Conservation (phyloP, 2,797 vertebrate genomes). For the Cossypha heuglini region DNA sequence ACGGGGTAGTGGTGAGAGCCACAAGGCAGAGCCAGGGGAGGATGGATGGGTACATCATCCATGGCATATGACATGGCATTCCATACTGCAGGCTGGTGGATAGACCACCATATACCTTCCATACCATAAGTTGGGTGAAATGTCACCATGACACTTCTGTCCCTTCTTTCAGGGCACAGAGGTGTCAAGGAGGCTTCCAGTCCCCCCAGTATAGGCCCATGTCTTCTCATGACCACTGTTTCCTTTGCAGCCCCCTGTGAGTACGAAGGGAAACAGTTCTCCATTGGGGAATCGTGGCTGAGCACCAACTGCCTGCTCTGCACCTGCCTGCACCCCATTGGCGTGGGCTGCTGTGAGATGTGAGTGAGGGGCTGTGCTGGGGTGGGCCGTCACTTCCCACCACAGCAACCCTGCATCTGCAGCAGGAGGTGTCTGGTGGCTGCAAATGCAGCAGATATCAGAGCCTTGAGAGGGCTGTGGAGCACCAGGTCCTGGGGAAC, state of each 20-base stretch:
- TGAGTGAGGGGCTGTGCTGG: conserved; percentile 65
- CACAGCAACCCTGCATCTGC: neutral
- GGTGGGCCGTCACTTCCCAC: neutral
- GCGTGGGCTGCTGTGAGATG: conserved; percentile 94
- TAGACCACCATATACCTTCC: neutral
- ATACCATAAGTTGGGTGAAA: rapidly evolving
- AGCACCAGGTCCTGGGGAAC: no score
- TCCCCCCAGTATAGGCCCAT: rapidly evolving
- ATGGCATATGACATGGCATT: neutral
- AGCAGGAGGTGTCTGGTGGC: rapidly evolving
- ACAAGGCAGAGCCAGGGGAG: neutral
- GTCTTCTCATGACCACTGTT: neutral
- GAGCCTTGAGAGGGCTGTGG: rapidly evolving
- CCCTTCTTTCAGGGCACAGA: neutral
- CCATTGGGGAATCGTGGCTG: conserved; percentile 90
- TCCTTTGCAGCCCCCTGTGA: conserved; percentile 81
- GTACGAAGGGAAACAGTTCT: conserved; percentile 81
- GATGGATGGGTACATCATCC: neutral
- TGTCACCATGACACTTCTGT: rapidly evolving
- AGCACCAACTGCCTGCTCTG: conserved; percentile 88
- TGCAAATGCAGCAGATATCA: neutral
- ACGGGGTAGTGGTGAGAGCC: neutral
- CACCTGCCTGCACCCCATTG: conserved; percentile 90
- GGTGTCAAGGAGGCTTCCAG: neutral
- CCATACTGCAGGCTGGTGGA: neutral